phyloP scores from a whole-genome alignment of 2,113 vertebrate species.

The Phalacrocorax brasilianus region DNA sequence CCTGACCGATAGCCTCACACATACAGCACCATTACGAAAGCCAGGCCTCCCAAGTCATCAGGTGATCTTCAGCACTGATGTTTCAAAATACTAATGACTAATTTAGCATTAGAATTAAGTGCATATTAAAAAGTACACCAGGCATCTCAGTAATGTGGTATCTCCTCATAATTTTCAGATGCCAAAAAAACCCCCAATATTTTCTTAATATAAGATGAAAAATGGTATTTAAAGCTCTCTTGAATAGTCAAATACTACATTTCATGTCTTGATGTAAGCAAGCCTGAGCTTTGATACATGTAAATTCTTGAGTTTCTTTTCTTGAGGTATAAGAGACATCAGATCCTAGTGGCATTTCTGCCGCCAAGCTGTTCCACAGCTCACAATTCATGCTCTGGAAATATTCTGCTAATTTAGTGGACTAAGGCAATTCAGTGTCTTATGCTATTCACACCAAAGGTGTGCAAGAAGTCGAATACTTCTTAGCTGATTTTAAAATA shows the following conservation, averaged over 20 bases:
- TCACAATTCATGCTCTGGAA: background rate
- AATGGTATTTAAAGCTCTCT: background rate
- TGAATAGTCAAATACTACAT: background rate
- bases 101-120: background rate
- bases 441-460: background rate
- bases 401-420: background rate
- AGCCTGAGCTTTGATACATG: background rate
- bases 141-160: background rate
- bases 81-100: background rate
- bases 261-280: background rate
- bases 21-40: background rate
- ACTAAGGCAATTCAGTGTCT: background rate
- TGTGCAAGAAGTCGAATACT: background rate
- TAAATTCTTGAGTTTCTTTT: slow-evolving; percentile 1
- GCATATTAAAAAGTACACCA: background rate
- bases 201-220: background rate
- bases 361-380: slow-evolving; percentile 1
- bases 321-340: background rate
- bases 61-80: background rate
- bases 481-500: background rate
- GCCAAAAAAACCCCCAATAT: background rate
- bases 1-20: background rate
- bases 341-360: background rate
- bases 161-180: background rate
- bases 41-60: background rate